These are phyloP conservation scores for Chalcis sispes DNA, from an alignment of 2,888 invertebrate species.

Conservation along the genomic window DNA sequence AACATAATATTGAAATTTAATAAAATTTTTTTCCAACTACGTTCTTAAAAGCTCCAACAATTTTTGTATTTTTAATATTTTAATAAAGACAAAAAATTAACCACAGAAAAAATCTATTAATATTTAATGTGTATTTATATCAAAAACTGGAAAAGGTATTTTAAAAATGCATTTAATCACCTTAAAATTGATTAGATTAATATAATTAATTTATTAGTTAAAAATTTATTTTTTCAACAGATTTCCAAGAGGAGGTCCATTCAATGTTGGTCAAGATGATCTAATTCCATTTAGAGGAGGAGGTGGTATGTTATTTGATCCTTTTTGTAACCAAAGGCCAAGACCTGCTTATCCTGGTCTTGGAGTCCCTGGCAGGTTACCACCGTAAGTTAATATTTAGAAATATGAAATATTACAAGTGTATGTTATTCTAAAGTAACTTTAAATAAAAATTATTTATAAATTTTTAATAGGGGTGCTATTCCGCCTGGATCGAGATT, in stretches of 20 bases:
- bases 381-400: slow-evolving; percentile 76
- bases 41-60: no score
- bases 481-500: slow-evolving; percentile 89
- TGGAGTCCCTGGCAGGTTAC: slow-evolving; percentile 80
- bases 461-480: slow-evolving; percentile 77
- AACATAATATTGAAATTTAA: no score
- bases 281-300: slow-evolving; percentile 88
- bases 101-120: background rate
- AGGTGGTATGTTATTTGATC: slow-evolving; percentile 88
- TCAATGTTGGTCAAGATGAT: slow-evolving; percentile 83
- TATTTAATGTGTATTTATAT: background rate
- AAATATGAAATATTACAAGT: no score
- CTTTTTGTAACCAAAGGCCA: slow-evolving; percentile 69
- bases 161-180: no score
- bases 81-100: background rate
- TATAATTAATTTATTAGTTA: background rate
- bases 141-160: no score
- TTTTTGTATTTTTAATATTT: background rate
- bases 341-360: slow-evolving; percentile 68
- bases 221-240: slow-evolving; percentile 48
- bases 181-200: background rate
- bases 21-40: no score
- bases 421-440: no score
- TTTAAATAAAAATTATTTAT: slow-evolving; percentile 4
- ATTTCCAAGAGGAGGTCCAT: slow-evolving; percentile 61